Evolutionary conservation across 2,797 vertebrate species (phyloP).

Genomic region (Clarias platycephalus): DNA sequence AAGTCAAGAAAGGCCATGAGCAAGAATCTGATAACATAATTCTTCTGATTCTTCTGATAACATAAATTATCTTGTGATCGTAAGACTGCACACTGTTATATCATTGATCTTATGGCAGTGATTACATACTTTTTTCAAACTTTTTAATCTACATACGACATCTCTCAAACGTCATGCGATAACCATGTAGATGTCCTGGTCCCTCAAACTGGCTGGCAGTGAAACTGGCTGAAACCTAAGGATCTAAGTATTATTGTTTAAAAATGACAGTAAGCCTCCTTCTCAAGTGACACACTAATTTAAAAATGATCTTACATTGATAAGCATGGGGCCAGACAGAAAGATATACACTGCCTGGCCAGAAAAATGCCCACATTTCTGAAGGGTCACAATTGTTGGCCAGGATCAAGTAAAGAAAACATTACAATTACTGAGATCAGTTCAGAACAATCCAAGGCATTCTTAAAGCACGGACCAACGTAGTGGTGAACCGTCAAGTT

Average conservation of each 20-base stretch:
- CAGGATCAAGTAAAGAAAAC: too few relatives aligned
- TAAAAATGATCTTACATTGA: neutral
- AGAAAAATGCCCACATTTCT: too few relatives aligned
- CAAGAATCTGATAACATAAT: neutral
- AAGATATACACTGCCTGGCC: neutral
- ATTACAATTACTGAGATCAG: too few relatives aligned
- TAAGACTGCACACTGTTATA: too few relatives aligned
- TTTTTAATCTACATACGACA: neutral
- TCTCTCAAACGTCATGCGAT: neutral
- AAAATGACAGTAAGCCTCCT: neutral
- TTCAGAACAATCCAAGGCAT: too few relatives aligned
- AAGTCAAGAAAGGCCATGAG: neutral
- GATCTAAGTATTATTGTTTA: too few relatives aligned
- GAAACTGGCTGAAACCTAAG: neutral
- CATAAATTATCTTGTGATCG: neutral
- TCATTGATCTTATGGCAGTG: too few relatives aligned
- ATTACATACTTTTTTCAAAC: neutral
- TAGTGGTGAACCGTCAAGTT: too few relatives aligned
- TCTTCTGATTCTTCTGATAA: neutral
- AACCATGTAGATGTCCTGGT: neutral
- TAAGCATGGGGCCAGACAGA: neutral
- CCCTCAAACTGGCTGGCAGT: neutral
- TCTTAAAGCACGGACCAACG: too few relatives aligned
- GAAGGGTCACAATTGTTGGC: too few relatives aligned
- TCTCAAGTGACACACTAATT: neutral